Evolutionary conservation across 2,888 invertebrate species (phyloP), one percentile per base, ranked within the genome.

Genomic region (Brachypalpus laphriformis): DNA sequence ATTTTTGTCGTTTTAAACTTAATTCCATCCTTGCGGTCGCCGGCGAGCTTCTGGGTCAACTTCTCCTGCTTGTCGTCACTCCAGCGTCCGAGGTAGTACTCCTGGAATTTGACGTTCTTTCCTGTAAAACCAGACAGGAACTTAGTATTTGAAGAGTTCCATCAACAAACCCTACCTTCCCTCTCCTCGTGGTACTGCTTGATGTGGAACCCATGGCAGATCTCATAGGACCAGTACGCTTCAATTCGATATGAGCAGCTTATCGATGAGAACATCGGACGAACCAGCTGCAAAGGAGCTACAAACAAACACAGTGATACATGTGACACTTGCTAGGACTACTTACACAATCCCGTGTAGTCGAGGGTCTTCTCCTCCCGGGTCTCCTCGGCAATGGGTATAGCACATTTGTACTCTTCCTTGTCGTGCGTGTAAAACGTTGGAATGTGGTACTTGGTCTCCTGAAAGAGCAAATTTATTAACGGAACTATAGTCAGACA

Each of bases 181-280:
- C 97, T 94, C 89, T 98, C 98, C 90, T 99, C 99, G 91, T 99
- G 99, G 91, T 97, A 99, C 91, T 99, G 99, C 25, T 97, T 94
- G 2, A 99, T 94, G 91, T 96, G 96, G 88, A 95, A 94, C 0
- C 98, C 98, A 92, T 99, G 99, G 89, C 99, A 99, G 31, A 99
- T 94, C 92, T 99, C 98, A 91, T 99, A 99, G 0, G 97, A 97
- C 99, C 99, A 99, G 90, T 98, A 99, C 2, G 96, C 95, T 90
- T 98, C 98, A 61, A 97, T 92, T 86, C 97, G 94, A 89, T 96
- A 97, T 0, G 97, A 97, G 90, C 98, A 98, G 59, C 95, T 94
- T 87, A 95, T 94, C 88, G 96, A 95, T 1, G 93, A 92, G 90
- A 98, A 97, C 74, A 98, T 92, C 0, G 96, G 95, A 78, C 94